Base-by-base conservation (phyloP, 2,113 vertebrate genomes). In the Pitta sordida region DNA sequence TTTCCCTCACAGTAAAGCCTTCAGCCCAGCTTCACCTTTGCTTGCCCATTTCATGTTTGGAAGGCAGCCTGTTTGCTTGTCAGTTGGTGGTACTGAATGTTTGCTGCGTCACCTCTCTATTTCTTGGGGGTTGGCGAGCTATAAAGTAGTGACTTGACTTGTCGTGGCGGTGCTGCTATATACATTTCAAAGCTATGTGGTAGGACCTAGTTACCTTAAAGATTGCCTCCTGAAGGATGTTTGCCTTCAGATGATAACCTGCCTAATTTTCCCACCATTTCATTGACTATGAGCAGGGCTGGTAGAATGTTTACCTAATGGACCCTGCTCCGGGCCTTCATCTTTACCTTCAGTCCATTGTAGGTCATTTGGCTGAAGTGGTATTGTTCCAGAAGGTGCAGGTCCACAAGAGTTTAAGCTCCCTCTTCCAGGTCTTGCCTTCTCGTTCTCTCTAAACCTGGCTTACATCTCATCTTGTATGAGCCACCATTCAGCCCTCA, bases 381-480 rank as follows among this genome's bases (percentile, higher is more conserved):
- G 7, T 27, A 6, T 46, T 46, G 10, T 34, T 94, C 22, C 48
- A 37, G 43, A 68, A 56, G n/a, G 26, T 68, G 22, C 36, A 46
- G 36, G n/a, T 63, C 65, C 39, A 12, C n/a, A 55, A 10, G 16
- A 67, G 13, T 6, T 60, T n/a, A 37, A 51, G 20, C 5, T 29
- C 10, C 3, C 9, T 34, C 48, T 37, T 71, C 27, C 30, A 21
- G 18, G 43, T 91, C 23, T 32, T 76, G 16, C 49, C 32, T 30
- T 53, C 18, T 73, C n/a, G 53, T 22, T 78, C 0, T 0, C 51
- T 67, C 23, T 65, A 7, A 68, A 83, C 26, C 46, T 62, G 73
- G 8, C 30, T 62, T 30, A 3, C 17, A 27, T 7, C 46, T 58
- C 46, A 63, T 74, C 20, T 55, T 0, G 0, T 36, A 7, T 0